phyloP scores from a whole-genome alignment of 2,113 vertebrate genomes.

The Erythrolamprus reginae region DNA sequence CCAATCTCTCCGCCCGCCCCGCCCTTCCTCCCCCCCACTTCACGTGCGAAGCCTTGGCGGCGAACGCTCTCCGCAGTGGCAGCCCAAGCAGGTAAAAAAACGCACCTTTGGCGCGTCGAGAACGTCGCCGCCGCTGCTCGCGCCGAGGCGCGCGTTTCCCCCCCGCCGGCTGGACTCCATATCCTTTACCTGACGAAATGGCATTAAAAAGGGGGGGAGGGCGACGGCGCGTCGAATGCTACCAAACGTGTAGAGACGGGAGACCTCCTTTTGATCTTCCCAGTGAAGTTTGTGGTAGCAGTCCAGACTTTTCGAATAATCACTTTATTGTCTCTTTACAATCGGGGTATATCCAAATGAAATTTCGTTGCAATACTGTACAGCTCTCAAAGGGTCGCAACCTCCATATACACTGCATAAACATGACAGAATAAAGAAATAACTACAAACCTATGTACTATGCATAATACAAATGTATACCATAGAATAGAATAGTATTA shows the following conservation, averaged over 20 bases:
- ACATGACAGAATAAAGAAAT: too few relatives aligned
- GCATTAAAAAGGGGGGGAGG: not conserved
- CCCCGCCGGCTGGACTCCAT: not conserved
- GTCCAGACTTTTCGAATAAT: not conserved
- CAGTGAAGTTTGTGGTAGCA: not conserved
- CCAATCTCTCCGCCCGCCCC: too few relatives aligned
- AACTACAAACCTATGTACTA: too few relatives aligned
- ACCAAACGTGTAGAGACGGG: too few relatives aligned
- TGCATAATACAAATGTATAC: too few relatives aligned
- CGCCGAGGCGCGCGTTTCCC: not conserved
- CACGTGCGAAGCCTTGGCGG: not conserved
- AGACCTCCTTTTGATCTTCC: not conserved
- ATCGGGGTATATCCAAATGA: too few relatives aligned
- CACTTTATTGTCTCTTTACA: too few relatives aligned
- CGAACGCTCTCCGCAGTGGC: not conserved
- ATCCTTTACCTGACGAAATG: not conserved
- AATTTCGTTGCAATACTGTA: too few relatives aligned
- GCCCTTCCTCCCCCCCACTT: rapidly evolving
- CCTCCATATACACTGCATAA: too few relatives aligned
- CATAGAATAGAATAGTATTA: too few relatives aligned
- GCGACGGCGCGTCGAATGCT: not conserved
- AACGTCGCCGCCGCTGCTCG: not conserved
- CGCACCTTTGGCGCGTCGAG: not conserved
- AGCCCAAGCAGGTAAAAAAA: not conserved
- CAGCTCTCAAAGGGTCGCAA: too few relatives aligned